phyloP scores from a whole-genome alignment of 1,140 invertebrate genomes.

The Achroia grisella region DNA sequence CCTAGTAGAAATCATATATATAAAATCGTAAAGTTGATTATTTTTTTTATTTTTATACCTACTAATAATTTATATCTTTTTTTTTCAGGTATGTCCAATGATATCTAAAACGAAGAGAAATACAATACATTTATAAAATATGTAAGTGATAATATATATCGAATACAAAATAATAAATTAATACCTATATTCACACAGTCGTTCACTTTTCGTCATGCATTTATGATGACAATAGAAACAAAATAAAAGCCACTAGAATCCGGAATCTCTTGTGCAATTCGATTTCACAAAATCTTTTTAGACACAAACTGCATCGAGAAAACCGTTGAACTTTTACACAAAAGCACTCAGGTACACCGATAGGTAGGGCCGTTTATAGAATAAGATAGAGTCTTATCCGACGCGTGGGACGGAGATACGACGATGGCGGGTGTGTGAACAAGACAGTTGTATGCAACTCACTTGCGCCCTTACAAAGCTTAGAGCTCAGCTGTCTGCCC shows the following conservation, averaged over 20 bases:
- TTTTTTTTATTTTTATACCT: too few relatives aligned
- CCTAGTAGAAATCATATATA: too few relatives aligned
- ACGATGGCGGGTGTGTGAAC: slow-evolving; percentile 31
- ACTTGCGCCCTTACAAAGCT: slow-evolving; percentile 54
- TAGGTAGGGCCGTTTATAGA: slow-evolving; percentile 63
- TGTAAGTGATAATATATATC: neutral
- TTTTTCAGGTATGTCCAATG: slow-evolving; percentile 26
- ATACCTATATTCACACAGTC: too few relatives aligned
- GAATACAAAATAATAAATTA: too few relatives aligned
- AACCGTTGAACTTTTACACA: slow-evolving; percentile 69
- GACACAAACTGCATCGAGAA: slow-evolving; percentile 58
- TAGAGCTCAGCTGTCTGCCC: slow-evolving; percentile 67
- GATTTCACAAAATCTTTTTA: slow-evolving; percentile 52
- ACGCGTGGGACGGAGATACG: slow-evolving; percentile 41
- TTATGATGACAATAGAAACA: neutral
- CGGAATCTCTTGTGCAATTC: slow-evolving; percentile 43
- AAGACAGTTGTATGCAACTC: slow-evolving; percentile 51
- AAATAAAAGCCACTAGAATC: slow-evolving; percentile 6
- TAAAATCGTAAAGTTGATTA: too few relatives aligned
- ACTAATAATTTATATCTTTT: slow-evolving; percentile 3
- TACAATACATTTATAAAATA: neutral
- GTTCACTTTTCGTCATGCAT: too few relatives aligned
- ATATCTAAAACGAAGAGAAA: neutral
- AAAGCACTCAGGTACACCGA: slow-evolving; percentile 69
- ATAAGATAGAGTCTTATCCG: slow-evolving; percentile 55